These are phyloP conservation scores for Eilema depressum DNA, from an alignment of 2,888 invertebrate species.

Conservation along the genomic window DNA sequence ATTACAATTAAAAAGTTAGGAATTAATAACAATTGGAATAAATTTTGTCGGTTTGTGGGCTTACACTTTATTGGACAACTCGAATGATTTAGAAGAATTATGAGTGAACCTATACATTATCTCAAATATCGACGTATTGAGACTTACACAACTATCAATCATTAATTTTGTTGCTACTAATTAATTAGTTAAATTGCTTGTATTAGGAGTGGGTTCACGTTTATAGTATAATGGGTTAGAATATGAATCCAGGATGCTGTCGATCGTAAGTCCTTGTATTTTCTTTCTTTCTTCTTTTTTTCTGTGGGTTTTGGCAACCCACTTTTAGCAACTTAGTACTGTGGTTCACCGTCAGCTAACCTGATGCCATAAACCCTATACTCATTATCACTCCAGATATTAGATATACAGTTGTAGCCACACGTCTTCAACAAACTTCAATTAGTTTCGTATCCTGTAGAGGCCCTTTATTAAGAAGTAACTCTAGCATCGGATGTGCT, in stretches of 20 bases:
- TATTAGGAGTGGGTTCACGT: background rate
- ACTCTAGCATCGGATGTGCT: background rate
- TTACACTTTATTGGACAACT: background rate
- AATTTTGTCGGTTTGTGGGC: conserved; percentile 8
- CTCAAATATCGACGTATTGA: background rate
- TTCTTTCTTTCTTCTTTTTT: background rate
- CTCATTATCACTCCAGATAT: background rate
- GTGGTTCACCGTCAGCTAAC: background rate
- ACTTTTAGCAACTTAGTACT: background rate
- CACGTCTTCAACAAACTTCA: background rate
- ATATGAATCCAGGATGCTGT: background rate
- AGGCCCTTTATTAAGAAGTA: background rate
- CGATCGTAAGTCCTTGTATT: background rate
- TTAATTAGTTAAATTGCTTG: background rate
- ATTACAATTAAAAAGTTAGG: conserved; percentile 58
- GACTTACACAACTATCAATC: background rate
- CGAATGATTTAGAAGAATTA: background rate
- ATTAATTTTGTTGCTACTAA: background rate
- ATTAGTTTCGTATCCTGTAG: background rate
- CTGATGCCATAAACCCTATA: background rate
- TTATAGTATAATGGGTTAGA: background rate
- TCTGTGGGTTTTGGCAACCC: no score
- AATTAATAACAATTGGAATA: conserved; percentile 42
- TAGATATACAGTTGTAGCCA: background rate
- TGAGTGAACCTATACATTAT: background rate